Percentiles rank a stretch among this genome's conserved stretches.
Evolutionary conservation across 2,797 vertebrate genomes (phyloP).

Genomic region (Anguilla megastoma): DNA sequence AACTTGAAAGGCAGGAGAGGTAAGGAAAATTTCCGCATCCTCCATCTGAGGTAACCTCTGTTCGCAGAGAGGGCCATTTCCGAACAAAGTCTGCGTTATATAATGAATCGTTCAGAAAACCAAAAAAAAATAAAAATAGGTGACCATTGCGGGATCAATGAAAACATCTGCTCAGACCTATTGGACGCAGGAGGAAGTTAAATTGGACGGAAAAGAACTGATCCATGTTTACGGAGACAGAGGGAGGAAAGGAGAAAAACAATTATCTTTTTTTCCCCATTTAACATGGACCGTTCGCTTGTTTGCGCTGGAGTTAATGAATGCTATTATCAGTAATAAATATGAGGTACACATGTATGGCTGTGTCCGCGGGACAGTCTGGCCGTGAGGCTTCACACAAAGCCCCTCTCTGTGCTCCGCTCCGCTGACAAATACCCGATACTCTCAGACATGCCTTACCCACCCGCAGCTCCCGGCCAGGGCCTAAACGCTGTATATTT

Average conservation of each 20-base stretch:
- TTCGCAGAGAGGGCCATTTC: neutral
- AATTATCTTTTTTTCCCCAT: neutral
- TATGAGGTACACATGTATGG: neutral
- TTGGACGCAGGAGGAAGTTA: neutral
- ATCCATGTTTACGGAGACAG: neutral
- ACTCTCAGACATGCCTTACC: conserved; percentile 30
- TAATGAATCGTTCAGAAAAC: neutral
- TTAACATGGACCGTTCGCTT: neutral
- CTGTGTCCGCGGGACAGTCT: conserved; percentile 7
- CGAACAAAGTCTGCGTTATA: neutral
- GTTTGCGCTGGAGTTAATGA: conserved; percentile 20
- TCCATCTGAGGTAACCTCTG: neutral
- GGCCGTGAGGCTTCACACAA: conserved; percentile 32
- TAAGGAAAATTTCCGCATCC: neutral
- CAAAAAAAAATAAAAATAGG: neutral
- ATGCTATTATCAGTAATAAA: conserved; percentile 24
- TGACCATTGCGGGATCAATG: neutral
- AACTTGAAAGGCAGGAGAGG: neutral
- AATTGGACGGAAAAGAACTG: neutral
- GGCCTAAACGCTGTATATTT: conserved; percentile 43
- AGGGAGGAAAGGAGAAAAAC: neutral
- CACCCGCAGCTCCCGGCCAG: conserved; percentile 16
- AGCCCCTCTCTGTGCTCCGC: conserved; percentile 39
- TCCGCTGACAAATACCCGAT: conserved; percentile 32
- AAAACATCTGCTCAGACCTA: neutral